These are phyloP conservation scores for Pseudeuparius sepicola DNA, from an alignment of 2,888 invertebrate species.

Conservation along the genomic window DNA sequence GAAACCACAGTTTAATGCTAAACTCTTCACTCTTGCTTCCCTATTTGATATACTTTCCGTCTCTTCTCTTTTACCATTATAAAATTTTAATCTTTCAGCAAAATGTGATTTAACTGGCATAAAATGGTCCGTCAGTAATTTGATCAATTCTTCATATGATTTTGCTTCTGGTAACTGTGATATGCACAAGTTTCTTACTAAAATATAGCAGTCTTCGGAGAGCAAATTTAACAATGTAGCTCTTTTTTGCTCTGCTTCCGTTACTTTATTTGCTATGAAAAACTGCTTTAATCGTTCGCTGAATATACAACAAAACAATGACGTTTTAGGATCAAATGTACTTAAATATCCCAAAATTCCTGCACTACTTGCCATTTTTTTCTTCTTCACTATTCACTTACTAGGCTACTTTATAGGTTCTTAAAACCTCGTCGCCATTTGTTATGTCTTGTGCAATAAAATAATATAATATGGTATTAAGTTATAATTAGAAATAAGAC, in stretches of 20 bases:
- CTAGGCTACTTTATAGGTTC: too few species aligned
- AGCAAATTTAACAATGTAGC: constrained; percentile 12
- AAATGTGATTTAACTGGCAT: constrained; percentile 3
- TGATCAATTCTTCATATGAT: constrained; percentile 5
- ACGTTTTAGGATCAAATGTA: constrained; percentile 6
- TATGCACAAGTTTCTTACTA: constrained; percentile 4
- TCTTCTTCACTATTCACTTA: too few species aligned
- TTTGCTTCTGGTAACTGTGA: constrained; percentile 1
- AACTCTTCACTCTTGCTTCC: constrained; percentile 13
- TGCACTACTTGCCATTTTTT: neutral
- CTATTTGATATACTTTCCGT: constrained; percentile 7
- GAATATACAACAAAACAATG: constrained; percentile 4
- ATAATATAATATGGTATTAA: too few species aligned
- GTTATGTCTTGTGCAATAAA: too few species aligned
- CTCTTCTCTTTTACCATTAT: neutral
- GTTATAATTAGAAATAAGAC: too few species aligned
- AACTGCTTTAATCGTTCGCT: constrained; percentile 15
- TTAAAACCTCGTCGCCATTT: too few species aligned
- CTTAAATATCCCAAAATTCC: constrained; percentile 2
- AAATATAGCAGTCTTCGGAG: constrained; percentile 7
- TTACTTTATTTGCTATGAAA: constrained; percentile 15
- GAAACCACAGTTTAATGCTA: constrained; percentile 11
- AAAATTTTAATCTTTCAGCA: constrained; percentile 8
- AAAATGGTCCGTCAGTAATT: constrained; percentile 7
- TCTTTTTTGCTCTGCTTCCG: constrained; percentile 10